Conservation (phyloP, 2,113 vertebrate genomes). For the Ammodytes dubius region DNA sequence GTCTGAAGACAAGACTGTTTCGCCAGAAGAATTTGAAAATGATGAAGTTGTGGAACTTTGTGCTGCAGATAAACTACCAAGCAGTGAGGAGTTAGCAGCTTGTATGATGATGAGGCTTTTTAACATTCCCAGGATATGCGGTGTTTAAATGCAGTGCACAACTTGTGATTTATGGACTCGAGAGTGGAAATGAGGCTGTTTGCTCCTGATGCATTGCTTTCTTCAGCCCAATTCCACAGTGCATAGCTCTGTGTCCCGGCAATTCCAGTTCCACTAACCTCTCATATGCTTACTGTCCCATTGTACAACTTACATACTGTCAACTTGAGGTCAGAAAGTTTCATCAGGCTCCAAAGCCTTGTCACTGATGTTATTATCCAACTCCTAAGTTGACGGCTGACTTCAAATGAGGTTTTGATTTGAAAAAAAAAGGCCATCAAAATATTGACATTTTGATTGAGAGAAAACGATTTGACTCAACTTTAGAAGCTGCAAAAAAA, state of each 20-base stretch:
- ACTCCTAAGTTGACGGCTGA: not conserved
- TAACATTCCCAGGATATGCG: not conserved
- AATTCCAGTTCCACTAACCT: not conserved
- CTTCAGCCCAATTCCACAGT: not conserved
- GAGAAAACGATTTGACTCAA: conserved; percentile 13
- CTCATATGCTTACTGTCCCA: not conserved
- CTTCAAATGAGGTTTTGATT: conserved; percentile 7
- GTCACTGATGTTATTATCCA: not conserved
- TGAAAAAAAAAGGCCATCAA: not conserved
- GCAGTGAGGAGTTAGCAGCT: not conserved
- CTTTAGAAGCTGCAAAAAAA: conserved; percentile 5
- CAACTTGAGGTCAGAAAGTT: not conserved
- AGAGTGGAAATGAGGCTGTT: not conserved
- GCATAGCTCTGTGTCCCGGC: not conserved
- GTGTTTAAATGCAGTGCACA: not conserved
- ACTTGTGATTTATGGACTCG: not conserved
- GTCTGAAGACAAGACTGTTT: conserved; percentile 19
- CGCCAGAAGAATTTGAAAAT: not conserved
- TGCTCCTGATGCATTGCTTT: not conserved
- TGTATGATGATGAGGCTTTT: not conserved
- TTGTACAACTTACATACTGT: not conserved
- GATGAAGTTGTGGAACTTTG: not conserved
- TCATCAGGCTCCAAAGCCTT: not conserved
- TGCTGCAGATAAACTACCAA: not conserved
- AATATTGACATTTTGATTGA: conserved; percentile 32